Evolutionary conservation across 2,888 invertebrate species (phyloP), one percentile per base, ranked within the genome.

Genomic region (Pycnomerus fuliginosus): DNA sequence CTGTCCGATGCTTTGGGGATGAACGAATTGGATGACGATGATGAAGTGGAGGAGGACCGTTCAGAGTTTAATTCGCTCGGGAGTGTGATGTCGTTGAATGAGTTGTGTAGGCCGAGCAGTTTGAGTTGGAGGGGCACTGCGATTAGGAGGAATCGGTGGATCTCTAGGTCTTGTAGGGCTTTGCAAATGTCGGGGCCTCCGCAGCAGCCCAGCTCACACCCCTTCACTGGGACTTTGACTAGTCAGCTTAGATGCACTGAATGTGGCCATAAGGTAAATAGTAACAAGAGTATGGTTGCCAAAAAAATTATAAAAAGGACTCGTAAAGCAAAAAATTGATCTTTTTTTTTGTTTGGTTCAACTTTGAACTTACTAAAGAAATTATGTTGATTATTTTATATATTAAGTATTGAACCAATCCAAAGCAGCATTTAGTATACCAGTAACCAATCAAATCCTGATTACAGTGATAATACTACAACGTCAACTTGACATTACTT

Each of bases 161-260:
- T 71, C 28, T 71, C 71, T 3, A 62, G 71, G 39, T 78, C 78
- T 2, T 79, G 78, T 49, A 66, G 78, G 10, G 78, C 77, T 0
- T 58, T 79, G 42, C 77, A 78, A 48, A 71, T 72, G 56, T 64
- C 68, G 1, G 71, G 76, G 41, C 75, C 78, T 43, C 77, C 77
- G 20, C 71, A 74, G 36, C 71, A 70, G 50, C 67, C 68, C 3
- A 67, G 74, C 22, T 73, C 79, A 5, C 80, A 85, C 67, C 88
- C 89, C 1, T 88, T 88, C 66, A 79, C 82, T 44, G 89, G 89
- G 14, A 79, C 87, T 16, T 73, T 88, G 48, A 87, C 87, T 35
- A 87, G 84, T 64, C 87, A 88, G 72, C 75, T 89, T 32, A 77
- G 83, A 46, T 90, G 90, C 65, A 82, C 82, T 20, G 78, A 79